phyloP scores from a whole-genome alignment of 2,113 vertebrate genomes.

The Plotosus lineatus region DNA sequence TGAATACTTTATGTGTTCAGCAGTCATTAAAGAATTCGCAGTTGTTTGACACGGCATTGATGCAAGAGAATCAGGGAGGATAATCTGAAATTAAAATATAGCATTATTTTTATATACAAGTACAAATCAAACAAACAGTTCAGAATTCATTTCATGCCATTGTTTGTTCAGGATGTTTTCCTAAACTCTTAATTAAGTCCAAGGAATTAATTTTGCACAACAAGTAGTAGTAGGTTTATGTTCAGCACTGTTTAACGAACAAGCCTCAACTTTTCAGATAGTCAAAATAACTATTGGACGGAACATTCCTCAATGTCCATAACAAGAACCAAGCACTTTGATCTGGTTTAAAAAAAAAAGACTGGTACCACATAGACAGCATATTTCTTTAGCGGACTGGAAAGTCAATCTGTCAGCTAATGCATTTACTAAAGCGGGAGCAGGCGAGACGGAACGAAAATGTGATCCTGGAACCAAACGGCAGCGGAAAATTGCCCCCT shows the following conservation, averaged over 20 bases:
- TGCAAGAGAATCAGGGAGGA: not conserved
- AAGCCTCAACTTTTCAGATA: not conserved
- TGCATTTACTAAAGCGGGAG: conserved; percentile 24
- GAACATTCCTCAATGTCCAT: conserved; percentile 27
- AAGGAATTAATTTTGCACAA: not conserved
- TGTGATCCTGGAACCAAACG: conserved; percentile 44
- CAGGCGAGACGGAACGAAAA: conserved; percentile 43
- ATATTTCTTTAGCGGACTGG: conserved; percentile 42
- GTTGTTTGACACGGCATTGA: not conserved
- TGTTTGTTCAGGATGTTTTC: not conserved
- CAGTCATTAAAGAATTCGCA: not conserved
- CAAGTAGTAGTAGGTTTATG: not conserved
- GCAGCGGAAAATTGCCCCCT: conserved; percentile 46
- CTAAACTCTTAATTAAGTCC: not conserved
- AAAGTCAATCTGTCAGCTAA: conserved; percentile 47
- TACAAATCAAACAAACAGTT: no score
- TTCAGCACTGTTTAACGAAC: not conserved
- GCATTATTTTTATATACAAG: no score
- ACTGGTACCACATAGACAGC: conserved; percentile 26
- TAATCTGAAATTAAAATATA: not conserved
- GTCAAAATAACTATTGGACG: not conserved
- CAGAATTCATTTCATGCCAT: not conserved
- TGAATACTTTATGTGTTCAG: conserved; percentile 14
- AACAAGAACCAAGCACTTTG: conserved; percentile 42
- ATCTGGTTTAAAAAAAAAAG: conserved; percentile 8